Percentiles rank a stretch among this genome's conserved stretches.
These are phyloP conservation scores for Ploceus nigricollis DNA, from an alignment of 2,113 vertebrate genomes.

Conservation along the genomic window DNA sequence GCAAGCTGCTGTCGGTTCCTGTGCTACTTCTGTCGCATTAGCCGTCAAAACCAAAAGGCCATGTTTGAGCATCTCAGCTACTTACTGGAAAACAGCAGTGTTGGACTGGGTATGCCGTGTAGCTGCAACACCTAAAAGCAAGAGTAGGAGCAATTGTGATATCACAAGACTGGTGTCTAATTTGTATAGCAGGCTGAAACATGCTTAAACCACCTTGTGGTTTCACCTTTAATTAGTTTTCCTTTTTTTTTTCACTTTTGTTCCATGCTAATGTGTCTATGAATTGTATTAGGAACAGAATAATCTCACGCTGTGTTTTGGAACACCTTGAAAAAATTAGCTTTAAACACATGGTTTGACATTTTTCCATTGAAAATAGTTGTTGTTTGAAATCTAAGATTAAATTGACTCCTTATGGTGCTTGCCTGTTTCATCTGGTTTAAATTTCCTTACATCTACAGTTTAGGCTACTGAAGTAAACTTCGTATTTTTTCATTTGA, in stretches of 20 bases:
- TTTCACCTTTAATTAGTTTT: not conserved
- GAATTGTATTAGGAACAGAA: not conserved
- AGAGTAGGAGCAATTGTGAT: not conserved
- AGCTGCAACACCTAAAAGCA: not conserved
- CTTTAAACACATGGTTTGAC: not conserved
- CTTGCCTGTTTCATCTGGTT: not conserved
- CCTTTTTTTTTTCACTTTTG: not conserved
- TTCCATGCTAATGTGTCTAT: not conserved
- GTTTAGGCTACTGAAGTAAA: not conserved
- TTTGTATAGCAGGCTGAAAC: not conserved
- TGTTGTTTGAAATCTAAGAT: not conserved
- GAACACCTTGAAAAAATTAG: not conserved
- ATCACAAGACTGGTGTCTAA: not conserved
- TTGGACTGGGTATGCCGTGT: slow-evolving; percentile 85
- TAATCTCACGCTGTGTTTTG: not conserved
- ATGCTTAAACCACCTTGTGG: not conserved
- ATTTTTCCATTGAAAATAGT: not conserved
- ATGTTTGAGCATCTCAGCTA: slow-evolving; percentile 99
- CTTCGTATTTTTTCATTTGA: not conserved
- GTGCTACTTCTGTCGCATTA: slow-evolving; percentile 98
- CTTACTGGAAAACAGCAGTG: slow-evolving; percentile 95
- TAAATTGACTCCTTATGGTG: not conserved
- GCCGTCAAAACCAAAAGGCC: slow-evolving; percentile 97
- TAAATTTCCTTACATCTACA: not conserved
- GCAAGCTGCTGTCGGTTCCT: slow-evolving; percentile 98